Conservation (phyloP, 2,888 invertebrate species). For the Endotricha flammealis region DNA sequence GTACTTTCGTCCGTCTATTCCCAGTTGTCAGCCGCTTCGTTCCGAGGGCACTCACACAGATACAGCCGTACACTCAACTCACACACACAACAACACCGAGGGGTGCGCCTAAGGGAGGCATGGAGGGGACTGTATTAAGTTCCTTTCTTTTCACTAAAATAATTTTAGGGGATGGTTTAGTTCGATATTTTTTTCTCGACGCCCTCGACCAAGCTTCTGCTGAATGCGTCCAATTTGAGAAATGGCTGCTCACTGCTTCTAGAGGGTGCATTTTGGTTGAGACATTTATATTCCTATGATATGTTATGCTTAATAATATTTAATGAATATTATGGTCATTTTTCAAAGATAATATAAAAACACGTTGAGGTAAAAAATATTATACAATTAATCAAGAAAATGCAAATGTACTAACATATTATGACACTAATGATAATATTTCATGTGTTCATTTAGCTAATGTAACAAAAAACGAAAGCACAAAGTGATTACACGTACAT, state of each 20-base stretch:
- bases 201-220: constrained; percentile 48
- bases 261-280: constrained; percentile 44
- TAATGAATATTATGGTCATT: no score
- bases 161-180: constrained; percentile 78
- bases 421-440: neutral
- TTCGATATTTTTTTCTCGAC: constrained; percentile 72
- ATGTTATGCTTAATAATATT: no score
- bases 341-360: no score
- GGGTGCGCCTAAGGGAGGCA: constrained; percentile 65
- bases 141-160: constrained; percentile 79
- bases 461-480: no score
- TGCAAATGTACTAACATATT: neutral
- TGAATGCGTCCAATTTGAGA: constrained; percentile 69
- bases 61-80: constrained; percentile 26
- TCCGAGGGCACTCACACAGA: constrained; percentile 61
- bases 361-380: no score
- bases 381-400: neutral
- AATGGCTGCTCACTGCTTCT: constrained; percentile 48
- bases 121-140: constrained; percentile 77
- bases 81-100: constrained; percentile 36
- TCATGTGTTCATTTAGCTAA: neutral
- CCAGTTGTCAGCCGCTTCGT: constrained; percentile 58
- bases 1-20: constrained; percentile 40
- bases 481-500: no score
- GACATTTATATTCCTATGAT: no score